These are phyloP conservation scores for Cotesia typhae DNA, from an alignment of 1,140 invertebrate species.

Conservation along the genomic window DNA sequence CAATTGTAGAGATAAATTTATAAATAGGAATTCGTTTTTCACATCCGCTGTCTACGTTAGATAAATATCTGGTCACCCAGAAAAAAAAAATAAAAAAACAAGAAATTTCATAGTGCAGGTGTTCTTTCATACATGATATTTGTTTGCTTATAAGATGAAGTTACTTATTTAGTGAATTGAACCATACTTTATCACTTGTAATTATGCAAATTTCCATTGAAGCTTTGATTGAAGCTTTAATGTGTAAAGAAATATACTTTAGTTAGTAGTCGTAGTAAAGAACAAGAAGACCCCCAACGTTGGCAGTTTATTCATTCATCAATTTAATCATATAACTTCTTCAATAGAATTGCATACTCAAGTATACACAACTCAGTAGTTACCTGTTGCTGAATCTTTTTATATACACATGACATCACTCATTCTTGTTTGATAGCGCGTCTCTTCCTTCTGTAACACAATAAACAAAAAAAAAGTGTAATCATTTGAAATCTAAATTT, in stretches of 20 bases:
- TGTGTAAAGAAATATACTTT: slow-evolving; percentile 4
- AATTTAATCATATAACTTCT: slow-evolving; percentile 1
- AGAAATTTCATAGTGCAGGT: slow-evolving; percentile 17
- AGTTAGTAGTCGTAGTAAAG: background rate
- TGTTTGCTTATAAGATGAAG: background rate
- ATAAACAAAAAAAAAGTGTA: background rate
- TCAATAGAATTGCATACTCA: background rate
- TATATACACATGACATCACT: slow-evolving; percentile 12
- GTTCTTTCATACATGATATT: background rate
- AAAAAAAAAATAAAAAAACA: background rate
- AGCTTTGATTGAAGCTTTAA: slow-evolving; percentile 24
- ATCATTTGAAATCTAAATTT: background rate
- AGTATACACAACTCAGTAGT: background rate
- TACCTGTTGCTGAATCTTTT: slow-evolving; percentile 14
- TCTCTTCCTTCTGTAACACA: background rate
- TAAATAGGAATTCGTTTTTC: slow-evolving; percentile 10
- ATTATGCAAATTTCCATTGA: slow-evolving; percentile 37
- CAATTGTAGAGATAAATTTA: background rate
- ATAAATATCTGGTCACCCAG: background rate
- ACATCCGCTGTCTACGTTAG: background rate
- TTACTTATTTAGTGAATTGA: no score
- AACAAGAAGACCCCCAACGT: slow-evolving; percentile 6
- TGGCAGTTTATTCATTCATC: slow-evolving; percentile 2
- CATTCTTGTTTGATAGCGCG: background rate
- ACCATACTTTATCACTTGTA: slow-evolving; percentile 30